Conservation (phyloP, 2,797 vertebrate species). For the Sebastes itinus region DNA sequence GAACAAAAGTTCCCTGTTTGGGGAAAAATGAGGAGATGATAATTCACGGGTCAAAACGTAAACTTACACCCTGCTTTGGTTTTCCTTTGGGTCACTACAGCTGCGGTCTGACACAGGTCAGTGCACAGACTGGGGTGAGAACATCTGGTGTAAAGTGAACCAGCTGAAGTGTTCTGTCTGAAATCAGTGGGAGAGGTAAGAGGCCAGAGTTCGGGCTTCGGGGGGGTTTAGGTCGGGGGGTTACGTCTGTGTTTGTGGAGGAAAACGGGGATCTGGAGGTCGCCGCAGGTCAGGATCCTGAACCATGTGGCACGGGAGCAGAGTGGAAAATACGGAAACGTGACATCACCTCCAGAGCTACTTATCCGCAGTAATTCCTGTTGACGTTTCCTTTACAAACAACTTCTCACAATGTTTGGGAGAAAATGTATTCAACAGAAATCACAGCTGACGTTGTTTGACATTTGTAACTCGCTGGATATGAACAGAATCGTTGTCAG, state of each 20-base stretch:
- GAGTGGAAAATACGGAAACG: slow-evolving; percentile 23
- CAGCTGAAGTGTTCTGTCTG: slow-evolving; percentile 55
- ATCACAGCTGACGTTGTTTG: slow-evolving; percentile 64
- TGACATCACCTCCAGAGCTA: slow-evolving; percentile 14
- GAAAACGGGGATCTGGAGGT: slow-evolving; percentile 36
- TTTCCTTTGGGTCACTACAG: slow-evolving; percentile 36
- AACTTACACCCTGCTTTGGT: slow-evolving; percentile 8
- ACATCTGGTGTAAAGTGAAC: slow-evolving; percentile 67
- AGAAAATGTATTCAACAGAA: slow-evolving; percentile 24
- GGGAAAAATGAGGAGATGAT: slow-evolving; percentile 10
- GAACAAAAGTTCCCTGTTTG: slow-evolving; percentile 30
- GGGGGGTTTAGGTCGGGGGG: slow-evolving; percentile 41
- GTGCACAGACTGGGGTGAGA: slow-evolving; percentile 35
- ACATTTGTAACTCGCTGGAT: slow-evolving; percentile 45
- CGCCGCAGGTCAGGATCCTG: slow-evolving; percentile 36
- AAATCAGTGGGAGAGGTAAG: slow-evolving; percentile 54
- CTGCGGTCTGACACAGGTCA: slow-evolving; percentile 45
- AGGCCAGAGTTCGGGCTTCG: slow-evolving; percentile 60
- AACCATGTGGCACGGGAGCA: slow-evolving; percentile 24
- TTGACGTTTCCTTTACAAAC: slow-evolving; percentile 51
- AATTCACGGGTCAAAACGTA: slow-evolving; percentile 44
- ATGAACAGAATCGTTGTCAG: slow-evolving; percentile 25
- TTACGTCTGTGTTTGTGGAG: slow-evolving; percentile 61
- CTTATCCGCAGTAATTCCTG: slow-evolving; percentile 37
- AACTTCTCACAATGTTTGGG: slow-evolving; percentile 48